Percentiles rank a stretch among this genome's conserved stretches.
Evolutionary conservation across 1,140 invertebrate genomes (phyloP).

Genomic region (Ladona fulva): DNA sequence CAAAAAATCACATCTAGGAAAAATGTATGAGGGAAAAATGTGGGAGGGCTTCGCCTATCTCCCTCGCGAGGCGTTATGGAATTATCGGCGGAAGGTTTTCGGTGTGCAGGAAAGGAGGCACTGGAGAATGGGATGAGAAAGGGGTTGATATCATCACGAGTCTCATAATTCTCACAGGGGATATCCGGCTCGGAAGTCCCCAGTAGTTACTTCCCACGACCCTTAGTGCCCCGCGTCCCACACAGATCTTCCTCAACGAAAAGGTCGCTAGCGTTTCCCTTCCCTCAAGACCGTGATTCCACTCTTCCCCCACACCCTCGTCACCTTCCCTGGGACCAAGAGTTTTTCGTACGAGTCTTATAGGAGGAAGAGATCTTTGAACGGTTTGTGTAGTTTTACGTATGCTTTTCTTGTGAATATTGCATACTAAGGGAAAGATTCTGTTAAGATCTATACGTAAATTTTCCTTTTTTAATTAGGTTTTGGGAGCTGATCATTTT

Average conservation of each 20-base stretch:
- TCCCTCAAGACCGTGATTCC: not conserved
- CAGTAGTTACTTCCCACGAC: slow-evolving; percentile 12
- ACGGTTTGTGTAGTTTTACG: too few species aligned
- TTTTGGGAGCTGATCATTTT: too few species aligned
- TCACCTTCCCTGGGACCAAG: too few species aligned
- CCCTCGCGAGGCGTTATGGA: slow-evolving; percentile 15
- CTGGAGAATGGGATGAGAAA: not conserved
- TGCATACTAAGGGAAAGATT: too few species aligned
- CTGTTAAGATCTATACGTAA: too few species aligned
- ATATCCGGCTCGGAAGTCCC: slow-evolving; percentile 2
- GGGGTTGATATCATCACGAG: slow-evolving; percentile 14
- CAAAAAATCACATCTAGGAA: not conserved
- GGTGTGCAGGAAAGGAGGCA: not conserved
- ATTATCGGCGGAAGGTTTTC: not conserved
- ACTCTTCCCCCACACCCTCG: not conserved
- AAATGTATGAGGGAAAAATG: not conserved
- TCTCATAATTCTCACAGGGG: slow-evolving; percentile 14
- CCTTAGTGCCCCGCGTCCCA: not conserved
- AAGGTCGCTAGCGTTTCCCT: not conserved
- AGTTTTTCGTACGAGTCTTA: too few species aligned
- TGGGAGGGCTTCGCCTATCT: not conserved
- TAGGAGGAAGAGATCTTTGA: too few species aligned
- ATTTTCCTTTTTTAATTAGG: too few species aligned
- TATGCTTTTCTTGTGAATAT: too few species aligned
- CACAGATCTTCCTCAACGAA: too few species aligned